phyloP scores from a whole-genome alignment of 2,797 vertebrate genomes.

The Setipinna tenuifilis region DNA sequence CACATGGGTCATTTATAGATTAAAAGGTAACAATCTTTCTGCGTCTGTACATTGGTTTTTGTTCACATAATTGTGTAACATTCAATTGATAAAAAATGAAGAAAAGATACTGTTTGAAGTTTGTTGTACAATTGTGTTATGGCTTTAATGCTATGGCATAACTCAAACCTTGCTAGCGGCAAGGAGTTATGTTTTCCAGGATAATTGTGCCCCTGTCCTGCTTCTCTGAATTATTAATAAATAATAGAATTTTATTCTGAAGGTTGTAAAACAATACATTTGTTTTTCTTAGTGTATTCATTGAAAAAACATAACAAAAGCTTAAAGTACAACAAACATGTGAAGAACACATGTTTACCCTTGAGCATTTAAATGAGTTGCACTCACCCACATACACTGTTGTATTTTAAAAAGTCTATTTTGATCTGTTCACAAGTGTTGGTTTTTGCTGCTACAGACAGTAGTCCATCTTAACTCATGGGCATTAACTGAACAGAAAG shows the following conservation, averaged over 20 bases:
- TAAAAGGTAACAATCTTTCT: neutral
- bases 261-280: neutral
- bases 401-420: neutral
- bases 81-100: neutral
- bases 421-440: neutral
- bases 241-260: neutral
- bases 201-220: neutral
- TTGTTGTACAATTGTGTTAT: neutral
- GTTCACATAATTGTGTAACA: neutral
- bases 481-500: neutral
- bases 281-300: neutral
- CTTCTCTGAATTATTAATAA: neutral
- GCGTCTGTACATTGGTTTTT: neutral
- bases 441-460: neutral
- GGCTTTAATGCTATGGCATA: neutral
- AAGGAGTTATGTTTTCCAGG: neutral
- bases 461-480: neutral
- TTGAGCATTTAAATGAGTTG: neutral
- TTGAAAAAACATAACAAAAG: neutral
- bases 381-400: neutral
- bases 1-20: neutral
- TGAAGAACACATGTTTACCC: neutral
- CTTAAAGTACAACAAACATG: neutral
- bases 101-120: neutral
- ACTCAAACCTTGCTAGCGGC: neutral